Conservation (phyloP, 1,140 invertebrate species). For the Spodoptera litura region DNA sequence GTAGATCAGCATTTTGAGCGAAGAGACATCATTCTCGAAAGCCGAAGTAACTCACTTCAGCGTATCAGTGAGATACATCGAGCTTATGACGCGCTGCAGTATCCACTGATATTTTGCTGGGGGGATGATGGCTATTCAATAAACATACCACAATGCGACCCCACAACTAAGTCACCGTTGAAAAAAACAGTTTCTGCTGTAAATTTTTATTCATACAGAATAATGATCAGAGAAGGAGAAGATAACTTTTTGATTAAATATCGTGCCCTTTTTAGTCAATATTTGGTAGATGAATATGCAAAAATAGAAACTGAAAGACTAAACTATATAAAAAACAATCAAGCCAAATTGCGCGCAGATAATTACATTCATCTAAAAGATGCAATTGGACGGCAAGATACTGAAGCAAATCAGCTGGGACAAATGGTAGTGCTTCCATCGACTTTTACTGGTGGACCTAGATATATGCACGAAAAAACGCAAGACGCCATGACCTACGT, state of each 20-base stretch:
- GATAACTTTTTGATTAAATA: neutral
- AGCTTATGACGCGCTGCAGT: conserved; percentile 63
- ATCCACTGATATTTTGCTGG: conserved; percentile 69
- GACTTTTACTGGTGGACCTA: conserved; percentile 11
- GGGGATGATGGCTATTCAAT: no score
- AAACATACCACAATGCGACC: no score
- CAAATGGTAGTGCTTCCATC: conserved; percentile 37
- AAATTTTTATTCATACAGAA: conserved; percentile 77
- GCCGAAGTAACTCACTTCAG: conserved; percentile 14
- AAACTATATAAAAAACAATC: conserved; percentile 22
- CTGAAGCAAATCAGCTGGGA: conserved; percentile 10
- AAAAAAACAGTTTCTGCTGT: conserved; percentile 74
- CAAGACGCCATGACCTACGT: conserved; percentile 37
- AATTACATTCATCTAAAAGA: conserved; percentile 41
- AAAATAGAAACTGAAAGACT: neutral
- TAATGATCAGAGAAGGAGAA: conserved; percentile 56
- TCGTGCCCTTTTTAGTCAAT: conserved; percentile 1
- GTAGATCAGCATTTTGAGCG: neutral
- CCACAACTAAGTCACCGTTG: no score
- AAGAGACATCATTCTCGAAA: conserved; percentile 4
- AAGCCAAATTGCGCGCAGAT: conserved; percentile 10
- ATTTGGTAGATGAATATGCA: neutral
- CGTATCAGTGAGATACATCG: conserved; percentile 65
- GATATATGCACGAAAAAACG: conserved; percentile 27
- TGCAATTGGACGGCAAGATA: conserved; percentile 41